These are phyloP conservation scores for Drosophila basisetae DNA, from an alignment of 2,888 invertebrate species.

Conservation along the genomic window DNA sequence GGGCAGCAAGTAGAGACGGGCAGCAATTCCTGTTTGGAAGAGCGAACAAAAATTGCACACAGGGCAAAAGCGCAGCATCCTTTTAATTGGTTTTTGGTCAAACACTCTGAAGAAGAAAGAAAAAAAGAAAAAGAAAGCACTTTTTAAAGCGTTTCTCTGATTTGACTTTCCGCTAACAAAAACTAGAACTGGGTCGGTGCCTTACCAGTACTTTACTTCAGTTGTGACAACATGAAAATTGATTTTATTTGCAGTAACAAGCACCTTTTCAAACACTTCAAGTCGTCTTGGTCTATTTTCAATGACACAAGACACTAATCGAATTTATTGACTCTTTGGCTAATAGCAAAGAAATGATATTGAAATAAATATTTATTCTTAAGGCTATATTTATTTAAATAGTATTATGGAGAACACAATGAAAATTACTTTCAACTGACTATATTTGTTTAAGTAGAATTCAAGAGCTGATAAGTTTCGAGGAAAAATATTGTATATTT, in stretches of 20 bases:
- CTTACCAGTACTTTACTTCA: neutral
- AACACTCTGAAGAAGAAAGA: slow-evolving; percentile 25
- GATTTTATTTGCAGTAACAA: neutral
- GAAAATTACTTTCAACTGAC: neutral
- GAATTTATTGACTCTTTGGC: neutral
- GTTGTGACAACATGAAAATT: neutral
- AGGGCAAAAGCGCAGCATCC: slow-evolving; percentile 49
- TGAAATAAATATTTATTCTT: neutral
- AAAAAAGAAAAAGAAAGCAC: neutral
- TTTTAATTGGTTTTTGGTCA: slow-evolving; percentile 68
- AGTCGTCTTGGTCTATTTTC: neutral
- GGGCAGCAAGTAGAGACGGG: slow-evolving; percentile 30
- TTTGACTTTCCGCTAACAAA: slow-evolving; percentile 28
- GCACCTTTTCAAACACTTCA: neutral
- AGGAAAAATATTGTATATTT: too few relatives aligned
- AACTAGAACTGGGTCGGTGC: slow-evolving; percentile 1
- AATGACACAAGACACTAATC: neutral
- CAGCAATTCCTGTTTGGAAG: slow-evolving; percentile 32
- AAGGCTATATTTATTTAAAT: neutral
- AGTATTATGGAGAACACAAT: neutral
- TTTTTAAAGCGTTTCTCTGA: slow-evolving; percentile 43
- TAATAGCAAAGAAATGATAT: neutral
- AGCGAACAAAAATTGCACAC: slow-evolving; percentile 56
- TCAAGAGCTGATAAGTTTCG: neutral
- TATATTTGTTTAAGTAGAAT: neutral